These are phyloP conservation scores for Enoplosus armatus DNA, from an alignment of 2,797 vertebrate genomes.

Conservation along the genomic window DNA sequence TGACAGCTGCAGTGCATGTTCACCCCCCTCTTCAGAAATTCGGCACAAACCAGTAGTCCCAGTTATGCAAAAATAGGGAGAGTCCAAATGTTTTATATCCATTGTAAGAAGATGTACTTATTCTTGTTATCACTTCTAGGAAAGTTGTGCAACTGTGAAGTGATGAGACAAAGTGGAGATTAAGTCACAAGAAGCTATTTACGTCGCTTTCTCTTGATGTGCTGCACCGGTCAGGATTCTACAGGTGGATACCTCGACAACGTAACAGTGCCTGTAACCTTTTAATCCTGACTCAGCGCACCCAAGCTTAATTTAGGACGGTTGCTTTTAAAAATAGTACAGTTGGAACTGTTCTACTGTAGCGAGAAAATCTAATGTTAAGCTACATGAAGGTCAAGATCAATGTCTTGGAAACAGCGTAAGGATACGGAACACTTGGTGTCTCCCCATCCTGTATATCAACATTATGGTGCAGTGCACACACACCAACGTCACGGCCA, in stretches of 20 bases:
- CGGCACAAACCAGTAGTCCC: background rate
- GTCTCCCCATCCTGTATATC: background rate
- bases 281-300: constrained; percentile 64
- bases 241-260: constrained; percentile 36
- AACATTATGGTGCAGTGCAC: background rate
- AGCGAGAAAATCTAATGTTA: constrained; percentile 32
- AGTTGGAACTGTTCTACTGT: constrained; percentile 23
- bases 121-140: constrained; percentile 36
- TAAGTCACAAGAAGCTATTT: constrained; percentile 54
- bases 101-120: background rate
- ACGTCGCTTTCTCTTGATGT: constrained; percentile 5
- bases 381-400: constrained; percentile 51
- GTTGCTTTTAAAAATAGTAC: constrained; percentile 59
- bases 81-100: background rate
- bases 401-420: constrained; percentile 3
- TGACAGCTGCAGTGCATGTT: background rate
- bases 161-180: constrained; percentile 9
- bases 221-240: constrained; percentile 8
- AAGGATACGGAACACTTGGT: background rate
- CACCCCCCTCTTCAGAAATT: background rate
- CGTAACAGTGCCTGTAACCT: constrained; percentile 40
- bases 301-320: constrained; percentile 55
- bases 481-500: background rate
- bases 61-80: background rate
- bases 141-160: constrained; percentile 61